phyloP scores from a whole-genome alignment of 2,797 vertebrate species.

The Myotis daubentonii region DNA sequence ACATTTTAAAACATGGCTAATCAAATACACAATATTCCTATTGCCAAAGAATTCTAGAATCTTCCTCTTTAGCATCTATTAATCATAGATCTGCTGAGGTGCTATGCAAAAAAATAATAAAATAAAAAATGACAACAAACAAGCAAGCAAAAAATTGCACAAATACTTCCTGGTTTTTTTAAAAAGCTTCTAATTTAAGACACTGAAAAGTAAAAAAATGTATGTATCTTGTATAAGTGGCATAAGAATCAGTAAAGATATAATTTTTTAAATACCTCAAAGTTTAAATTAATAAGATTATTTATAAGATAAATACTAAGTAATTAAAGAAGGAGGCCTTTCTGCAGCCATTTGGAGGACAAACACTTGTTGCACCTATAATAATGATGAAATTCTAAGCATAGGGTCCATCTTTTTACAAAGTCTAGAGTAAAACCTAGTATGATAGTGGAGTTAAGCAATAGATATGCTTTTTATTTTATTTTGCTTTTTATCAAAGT shows the following conservation, averaged over 20 bases:
- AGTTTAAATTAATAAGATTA: not conserved
- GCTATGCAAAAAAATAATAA: not conserved
- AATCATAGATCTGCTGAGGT: not conserved
- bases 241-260: not conserved
- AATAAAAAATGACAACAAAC: not conserved
- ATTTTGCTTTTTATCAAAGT: not conserved
- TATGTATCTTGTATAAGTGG: not conserved
- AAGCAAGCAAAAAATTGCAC: not conserved
- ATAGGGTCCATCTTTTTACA: not conserved
- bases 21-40: not conserved
- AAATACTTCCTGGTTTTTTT: not conserved
- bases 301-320: not conserved
- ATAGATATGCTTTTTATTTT: not conserved
- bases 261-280: not conserved
- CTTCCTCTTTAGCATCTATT: not conserved
- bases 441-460: not conserved
- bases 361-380: not conserved
- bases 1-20: not conserved
- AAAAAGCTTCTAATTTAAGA: slow-evolving; percentile 24
- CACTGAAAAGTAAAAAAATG: not conserved
- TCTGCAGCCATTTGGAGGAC: not conserved
- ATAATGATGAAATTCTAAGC: not conserved
- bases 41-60: not conserved
- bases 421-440: not conserved
- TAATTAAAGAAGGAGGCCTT: not conserved